Evolutionary conservation across 2,113 vertebrate genomes (phyloP), one percentile per base, ranked within the genome.

Genomic region (Pomatorhinus ruficollis): DNA sequence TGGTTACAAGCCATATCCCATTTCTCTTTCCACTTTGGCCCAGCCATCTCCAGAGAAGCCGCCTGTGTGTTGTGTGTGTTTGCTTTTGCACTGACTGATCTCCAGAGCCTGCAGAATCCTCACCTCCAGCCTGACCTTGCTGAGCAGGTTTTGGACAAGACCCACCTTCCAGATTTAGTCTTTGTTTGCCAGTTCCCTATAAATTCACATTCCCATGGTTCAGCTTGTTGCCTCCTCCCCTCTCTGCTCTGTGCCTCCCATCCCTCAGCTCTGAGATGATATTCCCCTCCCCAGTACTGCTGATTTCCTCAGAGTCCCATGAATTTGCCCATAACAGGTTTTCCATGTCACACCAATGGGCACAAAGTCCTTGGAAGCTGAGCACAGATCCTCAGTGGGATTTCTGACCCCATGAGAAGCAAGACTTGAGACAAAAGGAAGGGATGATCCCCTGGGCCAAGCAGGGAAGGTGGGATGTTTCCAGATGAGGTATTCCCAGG

Each of bases 61-160:
- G 0, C 11, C 10, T 3, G 17, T 7, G 22, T 8, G 23, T n/a
- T 39, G 15, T 12, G 11, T 13, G 4, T 57, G 24, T 50, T 66
- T 77, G 53, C 35, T 69, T 91, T 60, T 47, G 50, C 40, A 45
- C 27, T 5, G 2, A 60, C 37, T 40, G 25, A 59, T 70, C 33
- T 81, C 64, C 61, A n/a, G 45, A 83, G 72, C 63, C 71, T 31
- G n/a, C 61, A 56, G 25, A 74, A 81, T 53, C 64, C 69, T 74
- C 74, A 25, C 60, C 64, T 81, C 35, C 45, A 70, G 50, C 78
- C 69, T 37, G 54, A 75, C 77, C 50, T 56, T 6, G 15, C 9
- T 0, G 20, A 75, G 61, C 3, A 56, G 35, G 5, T 47, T 63
- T 69, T 71, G 30, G 77, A 74, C 44, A 39, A 79, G 52, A 56